These are phyloP conservation scores for Oncorhynchus nerka DNA, from an alignment of 2,113 vertebrate genomes.

Conservation along the genomic window DNA sequence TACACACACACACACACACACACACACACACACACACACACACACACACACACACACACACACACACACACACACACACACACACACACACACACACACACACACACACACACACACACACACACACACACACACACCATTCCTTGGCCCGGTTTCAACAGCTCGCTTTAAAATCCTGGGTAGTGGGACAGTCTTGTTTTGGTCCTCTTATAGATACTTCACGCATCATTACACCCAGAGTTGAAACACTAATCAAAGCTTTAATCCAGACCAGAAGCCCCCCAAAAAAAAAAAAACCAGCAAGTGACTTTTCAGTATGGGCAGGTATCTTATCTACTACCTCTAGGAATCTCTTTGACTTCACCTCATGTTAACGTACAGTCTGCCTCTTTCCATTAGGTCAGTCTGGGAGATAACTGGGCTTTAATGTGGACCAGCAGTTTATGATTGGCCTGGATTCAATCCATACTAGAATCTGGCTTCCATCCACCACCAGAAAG, in stretches of 20 bases:
- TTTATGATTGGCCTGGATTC: constrained; percentile 2
- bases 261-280: constrained; percentile 25
- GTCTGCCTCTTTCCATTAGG: not conserved
- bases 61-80: constrained; percentile 11
- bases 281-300: not conserved
- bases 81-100: not conserved
- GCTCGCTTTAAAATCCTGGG: not conserved
- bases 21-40: not conserved
- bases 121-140: constrained; percentile 1
- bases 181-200: not conserved
- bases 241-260: constrained; percentile 30
- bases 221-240: constrained; percentile 14
- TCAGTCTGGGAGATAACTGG: not conserved
- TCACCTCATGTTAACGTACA: not conserved
- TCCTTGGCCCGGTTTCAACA: not conserved
- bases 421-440: constrained; percentile 2
- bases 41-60: not conserved
- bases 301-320: constrained; percentile 10
- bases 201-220: constrained; percentile 11
- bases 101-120: not conserved
- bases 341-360: not conserved
- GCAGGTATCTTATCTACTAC: constrained; percentile 6
- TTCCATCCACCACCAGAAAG: not conserved
- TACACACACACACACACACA: not conserved
- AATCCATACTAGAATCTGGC: not conserved